Evolutionary conservation across 2,797 vertebrate genomes (phyloP).

Genomic region (Nothura maculosa): DNA sequence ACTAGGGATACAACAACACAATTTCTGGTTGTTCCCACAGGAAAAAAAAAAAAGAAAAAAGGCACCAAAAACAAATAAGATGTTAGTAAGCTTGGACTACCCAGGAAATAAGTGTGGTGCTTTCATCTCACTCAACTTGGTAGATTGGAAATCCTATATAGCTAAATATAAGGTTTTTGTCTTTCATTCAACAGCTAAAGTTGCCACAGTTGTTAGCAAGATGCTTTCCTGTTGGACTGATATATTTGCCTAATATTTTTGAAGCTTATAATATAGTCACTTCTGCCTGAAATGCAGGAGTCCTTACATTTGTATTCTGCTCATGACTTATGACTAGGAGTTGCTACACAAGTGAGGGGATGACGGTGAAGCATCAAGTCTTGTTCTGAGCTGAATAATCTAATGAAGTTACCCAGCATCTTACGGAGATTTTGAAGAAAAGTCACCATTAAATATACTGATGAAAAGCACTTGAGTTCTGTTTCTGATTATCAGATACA

Average conservation of each 20-base stretch:
- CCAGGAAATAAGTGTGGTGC: neutral
- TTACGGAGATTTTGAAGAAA: neutral
- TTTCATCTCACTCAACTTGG: neutral
- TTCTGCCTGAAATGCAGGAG: neutral
- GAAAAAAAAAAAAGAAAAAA: neutral
- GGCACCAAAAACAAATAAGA: neutral
- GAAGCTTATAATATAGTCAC: neutral
- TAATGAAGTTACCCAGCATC: neutral
- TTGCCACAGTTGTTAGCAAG: neutral
- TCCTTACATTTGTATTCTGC: neutral
- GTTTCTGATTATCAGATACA: neutral
- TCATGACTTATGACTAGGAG: neutral
- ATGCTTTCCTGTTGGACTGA: accelerated
- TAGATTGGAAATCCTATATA: neutral
- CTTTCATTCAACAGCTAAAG: neutral
- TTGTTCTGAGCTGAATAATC: neutral
- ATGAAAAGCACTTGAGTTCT: neutral
- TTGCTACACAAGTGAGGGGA: accelerated
- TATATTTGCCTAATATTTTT: accelerated
- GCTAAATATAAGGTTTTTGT: neutral
- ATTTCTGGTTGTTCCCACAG: neutral
- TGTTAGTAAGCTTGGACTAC: neutral
- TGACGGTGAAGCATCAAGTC: neutral
- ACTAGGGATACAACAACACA: neutral
- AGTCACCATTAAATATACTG: neutral